phyloP scores from a whole-genome alignment of 2,113 vertebrate species.

The Ceyx melanurus region DNA sequence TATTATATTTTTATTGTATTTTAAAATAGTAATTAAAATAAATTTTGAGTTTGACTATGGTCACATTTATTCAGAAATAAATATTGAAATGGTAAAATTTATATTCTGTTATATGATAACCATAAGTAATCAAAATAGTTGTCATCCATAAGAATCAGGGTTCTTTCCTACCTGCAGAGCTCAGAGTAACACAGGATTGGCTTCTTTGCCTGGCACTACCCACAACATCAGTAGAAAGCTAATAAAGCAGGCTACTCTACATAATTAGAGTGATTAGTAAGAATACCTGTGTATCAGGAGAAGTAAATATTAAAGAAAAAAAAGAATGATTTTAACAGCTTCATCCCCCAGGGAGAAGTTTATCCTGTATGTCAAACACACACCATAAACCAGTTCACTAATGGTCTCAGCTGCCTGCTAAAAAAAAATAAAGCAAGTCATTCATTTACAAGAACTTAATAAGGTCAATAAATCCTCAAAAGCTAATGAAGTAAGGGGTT shows the following conservation, averaged over 20 bases:
- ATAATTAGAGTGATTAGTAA: neutral
- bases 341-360: neutral
- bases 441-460: conserved; percentile 10
- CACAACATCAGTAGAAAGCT: neutral
- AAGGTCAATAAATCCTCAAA: neutral
- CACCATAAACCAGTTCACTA: neutral
- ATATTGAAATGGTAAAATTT: neutral
- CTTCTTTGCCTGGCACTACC: neutral
- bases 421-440: neutral
- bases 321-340: neutral
- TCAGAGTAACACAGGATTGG: neutral
- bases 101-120: neutral
- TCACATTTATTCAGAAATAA: neutral
- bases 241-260: neutral
- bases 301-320: neutral
- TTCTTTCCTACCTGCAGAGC: neutral
- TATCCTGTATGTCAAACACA: conserved; percentile 29
- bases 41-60: neutral
- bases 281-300: neutral
- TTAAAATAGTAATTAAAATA: neutral
- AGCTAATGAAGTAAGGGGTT: neutral
- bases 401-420: neutral
- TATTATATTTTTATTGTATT: neutral
- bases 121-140: neutral
- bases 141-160: neutral